These are phyloP conservation scores for Melanostoma mellinum DNA, from an alignment of 2,888 invertebrate genomes.

Conservation along the genomic window DNA sequence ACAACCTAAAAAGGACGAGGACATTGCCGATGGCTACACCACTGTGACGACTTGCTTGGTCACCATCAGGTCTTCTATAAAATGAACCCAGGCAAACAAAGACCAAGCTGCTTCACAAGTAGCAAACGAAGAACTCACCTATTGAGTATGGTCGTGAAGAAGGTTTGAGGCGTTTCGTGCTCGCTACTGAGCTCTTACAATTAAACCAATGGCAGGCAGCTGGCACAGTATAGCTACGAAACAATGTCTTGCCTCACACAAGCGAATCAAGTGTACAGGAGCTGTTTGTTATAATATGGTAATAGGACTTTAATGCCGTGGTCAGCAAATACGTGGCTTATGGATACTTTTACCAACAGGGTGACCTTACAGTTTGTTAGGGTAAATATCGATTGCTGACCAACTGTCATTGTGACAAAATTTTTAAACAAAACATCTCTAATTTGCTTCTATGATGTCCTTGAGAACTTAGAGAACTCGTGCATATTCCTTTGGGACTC, in stretches of 20 bases:
- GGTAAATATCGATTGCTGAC: background rate
- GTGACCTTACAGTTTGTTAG: background rate
- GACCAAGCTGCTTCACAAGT: conserved; percentile 29
- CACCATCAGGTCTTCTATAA: conserved; percentile 11
- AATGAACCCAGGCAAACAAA: conserved; percentile 41
- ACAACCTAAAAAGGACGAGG: conserved; percentile 9
- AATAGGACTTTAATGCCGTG: conserved; percentile 40
- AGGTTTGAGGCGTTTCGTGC: conserved; percentile 18
- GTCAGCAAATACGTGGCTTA: conserved; percentile 33
- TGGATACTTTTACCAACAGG: conserved; percentile 9
- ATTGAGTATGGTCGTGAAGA: conserved; percentile 39
- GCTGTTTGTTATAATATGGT: conserved; percentile 45
- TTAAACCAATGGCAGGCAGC: conserved; percentile 36
- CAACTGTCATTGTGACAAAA: background rate
- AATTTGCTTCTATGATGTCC: no score
- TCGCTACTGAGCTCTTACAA: conserved; percentile 46
- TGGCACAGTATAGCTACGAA: conserved; percentile 1
- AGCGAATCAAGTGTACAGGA: conserved; percentile 21
- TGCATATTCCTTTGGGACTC: no score
- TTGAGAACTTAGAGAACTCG: no score
- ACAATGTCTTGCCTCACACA: conserved; percentile 31
- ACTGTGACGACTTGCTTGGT: conserved; percentile 28
- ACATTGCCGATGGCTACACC: background rate
- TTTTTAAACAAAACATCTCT: background rate
- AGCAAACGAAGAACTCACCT: conserved; percentile 45